A percentile compares a stretch with the other conserved stretches of the same genome.
phyloP scores from a whole-genome alignment of 2,797 vertebrate species.

The Urosaurus nigricauda region DNA sequence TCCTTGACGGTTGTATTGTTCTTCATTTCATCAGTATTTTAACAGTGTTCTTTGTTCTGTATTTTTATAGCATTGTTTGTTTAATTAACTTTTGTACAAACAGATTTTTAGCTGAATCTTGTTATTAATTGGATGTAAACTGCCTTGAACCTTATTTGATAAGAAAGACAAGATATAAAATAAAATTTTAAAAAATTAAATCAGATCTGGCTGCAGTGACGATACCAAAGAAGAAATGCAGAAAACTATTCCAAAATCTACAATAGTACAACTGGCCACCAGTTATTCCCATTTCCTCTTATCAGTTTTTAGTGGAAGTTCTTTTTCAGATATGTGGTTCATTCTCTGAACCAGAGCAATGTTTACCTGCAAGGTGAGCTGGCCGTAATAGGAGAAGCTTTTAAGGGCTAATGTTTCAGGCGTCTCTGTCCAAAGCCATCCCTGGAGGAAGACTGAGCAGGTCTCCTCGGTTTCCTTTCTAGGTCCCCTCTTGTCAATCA shows the following conservation, averaged over 20 bases:
- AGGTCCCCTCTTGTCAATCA: constrained; percentile 75
- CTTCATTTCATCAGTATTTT: constrained; percentile 36
- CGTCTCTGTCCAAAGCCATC: constrained; percentile 68
- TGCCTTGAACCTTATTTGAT: too few relatives aligned
- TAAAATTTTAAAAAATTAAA: too few relatives aligned
- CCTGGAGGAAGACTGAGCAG: constrained; percentile 69
- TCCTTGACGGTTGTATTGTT: constrained; percentile 48
- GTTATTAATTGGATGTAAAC: background rate
- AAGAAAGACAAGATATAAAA: too few relatives aligned
- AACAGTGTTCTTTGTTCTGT: too few relatives aligned
- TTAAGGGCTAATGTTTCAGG: constrained; percentile 80
- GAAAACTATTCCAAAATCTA: constrained; percentile 67
- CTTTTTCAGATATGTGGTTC: constrained; percentile 71
- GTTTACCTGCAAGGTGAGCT: constrained; percentile 82
- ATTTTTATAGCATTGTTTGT: too few relatives aligned
- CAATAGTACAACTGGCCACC: constrained; percentile 55
- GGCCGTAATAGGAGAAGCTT: constrained; percentile 78
- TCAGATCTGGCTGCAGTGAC: constrained; percentile 54
- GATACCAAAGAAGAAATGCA: constrained; percentile 57
- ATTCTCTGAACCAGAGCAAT: constrained; percentile 73
- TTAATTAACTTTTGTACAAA: too few relatives aligned
- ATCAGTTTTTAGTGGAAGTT: constrained; percentile 74
- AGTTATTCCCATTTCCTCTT: constrained; percentile 70
- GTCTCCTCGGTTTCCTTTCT: constrained; percentile 66
- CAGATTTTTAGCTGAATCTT: too few relatives aligned